Evolutionary conservation across 2,113 vertebrate species (phyloP).

Genomic region (Odocoileus hemionus): DNA sequence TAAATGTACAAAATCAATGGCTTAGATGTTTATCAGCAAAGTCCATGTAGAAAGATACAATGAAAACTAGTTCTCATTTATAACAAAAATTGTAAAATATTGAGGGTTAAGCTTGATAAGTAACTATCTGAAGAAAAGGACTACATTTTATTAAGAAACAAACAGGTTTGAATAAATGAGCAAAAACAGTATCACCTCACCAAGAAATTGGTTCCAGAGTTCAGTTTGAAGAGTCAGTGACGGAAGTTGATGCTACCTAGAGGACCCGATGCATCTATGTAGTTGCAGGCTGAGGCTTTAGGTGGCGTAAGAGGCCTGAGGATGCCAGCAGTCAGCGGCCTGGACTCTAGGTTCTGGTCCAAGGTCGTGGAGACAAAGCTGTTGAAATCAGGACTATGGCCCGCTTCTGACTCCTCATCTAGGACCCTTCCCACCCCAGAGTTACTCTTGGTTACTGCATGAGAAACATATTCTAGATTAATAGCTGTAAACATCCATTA

Average conservation of each 20-base stretch:
- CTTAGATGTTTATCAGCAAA: not conserved
- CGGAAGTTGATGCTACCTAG: not conserved
- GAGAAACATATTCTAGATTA: not conserved
- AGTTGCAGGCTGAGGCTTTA: not conserved
- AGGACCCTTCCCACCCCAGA: rapidly evolving
- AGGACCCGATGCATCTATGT: not conserved
- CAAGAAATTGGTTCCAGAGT: not conserved
- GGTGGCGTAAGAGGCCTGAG: not conserved
- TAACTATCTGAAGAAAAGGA: not conserved
- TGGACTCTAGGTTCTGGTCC: not conserved
- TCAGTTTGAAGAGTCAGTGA: not conserved
- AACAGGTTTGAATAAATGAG: not conserved
- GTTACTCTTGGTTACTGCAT: not conserved
- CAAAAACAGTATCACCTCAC: not conserved
- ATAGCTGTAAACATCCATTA: not conserved
- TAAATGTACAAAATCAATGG: not conserved
- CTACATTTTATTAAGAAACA: not conserved
- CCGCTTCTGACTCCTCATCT: rapidly evolving
- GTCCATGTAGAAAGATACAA: not conserved
- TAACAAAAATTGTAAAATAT: not conserved
- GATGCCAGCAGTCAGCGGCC: rapidly evolving
- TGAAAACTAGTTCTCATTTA: not conserved
- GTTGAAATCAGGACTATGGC: not conserved
- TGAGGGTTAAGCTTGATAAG: not conserved
- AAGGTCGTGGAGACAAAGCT: rapidly evolving